These are phyloP conservation scores for Teleogryllus oceanicus DNA, from an alignment of 2,888 invertebrate genomes.

Conservation along the genomic window DNA sequence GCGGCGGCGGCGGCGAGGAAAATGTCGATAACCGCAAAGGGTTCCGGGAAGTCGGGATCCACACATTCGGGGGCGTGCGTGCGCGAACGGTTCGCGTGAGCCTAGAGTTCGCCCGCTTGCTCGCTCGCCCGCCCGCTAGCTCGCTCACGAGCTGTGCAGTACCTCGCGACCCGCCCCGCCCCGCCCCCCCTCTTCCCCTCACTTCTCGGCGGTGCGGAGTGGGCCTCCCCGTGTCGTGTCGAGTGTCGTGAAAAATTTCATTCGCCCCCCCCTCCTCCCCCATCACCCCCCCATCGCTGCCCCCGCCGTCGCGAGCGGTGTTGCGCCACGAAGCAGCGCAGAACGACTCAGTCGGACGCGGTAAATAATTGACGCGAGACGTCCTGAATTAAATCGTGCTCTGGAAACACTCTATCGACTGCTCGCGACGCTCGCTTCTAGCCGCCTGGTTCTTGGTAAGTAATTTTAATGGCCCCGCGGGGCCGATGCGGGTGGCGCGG, in stretches of 20 bases:
- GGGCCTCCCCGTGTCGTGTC: neutral
- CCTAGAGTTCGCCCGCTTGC: neutral
- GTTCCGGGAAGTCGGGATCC: neutral
- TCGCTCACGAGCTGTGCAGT: too few relatives aligned
- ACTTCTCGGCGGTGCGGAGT: too few relatives aligned
- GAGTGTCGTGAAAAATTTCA: neutral
- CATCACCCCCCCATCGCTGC: too few relatives aligned
- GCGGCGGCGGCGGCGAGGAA: neutral
- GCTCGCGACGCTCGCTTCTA: neutral
- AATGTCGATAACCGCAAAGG: conserved; percentile 18
- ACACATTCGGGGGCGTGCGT: conserved; percentile 1
- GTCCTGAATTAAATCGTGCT: neutral
- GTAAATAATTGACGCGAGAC: neutral
- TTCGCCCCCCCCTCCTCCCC: too few relatives aligned
- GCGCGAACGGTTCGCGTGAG: neutral
- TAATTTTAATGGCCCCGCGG: neutral
- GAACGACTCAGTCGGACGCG: neutral
- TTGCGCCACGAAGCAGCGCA: neutral
- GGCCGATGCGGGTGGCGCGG: neutral
- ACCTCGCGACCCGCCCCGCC: too few relatives aligned
- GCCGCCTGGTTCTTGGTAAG: neutral
- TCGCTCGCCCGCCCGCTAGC: too few relatives aligned
- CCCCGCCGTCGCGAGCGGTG: neutral
- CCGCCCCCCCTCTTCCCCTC: too few relatives aligned
- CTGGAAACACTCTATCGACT: conserved; percentile 18